These are phyloP conservation scores for Anoplolepis gracilipes DNA, from an alignment of 1,140 invertebrate species.

Conservation along the genomic window DNA sequence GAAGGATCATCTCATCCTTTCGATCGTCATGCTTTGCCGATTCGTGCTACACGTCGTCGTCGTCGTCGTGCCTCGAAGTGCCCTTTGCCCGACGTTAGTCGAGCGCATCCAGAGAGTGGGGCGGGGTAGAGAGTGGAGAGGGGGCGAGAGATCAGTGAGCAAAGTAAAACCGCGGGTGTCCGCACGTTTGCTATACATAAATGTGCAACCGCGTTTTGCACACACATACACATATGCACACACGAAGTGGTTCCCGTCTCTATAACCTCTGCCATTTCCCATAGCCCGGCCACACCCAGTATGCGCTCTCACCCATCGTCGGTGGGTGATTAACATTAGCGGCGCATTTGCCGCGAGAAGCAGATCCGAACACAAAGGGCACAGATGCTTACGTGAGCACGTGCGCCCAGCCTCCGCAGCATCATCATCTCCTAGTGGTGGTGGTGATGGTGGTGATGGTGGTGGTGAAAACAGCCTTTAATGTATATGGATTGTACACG, in stretches of 20 bases:
- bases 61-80: slow-evolving; percentile 51
- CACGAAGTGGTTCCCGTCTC: slow-evolving; percentile 63
- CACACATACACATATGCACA: neutral
- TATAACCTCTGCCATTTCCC: slow-evolving; percentile 79
- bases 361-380: slow-evolving; percentile 66
- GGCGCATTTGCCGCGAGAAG: slow-evolving; percentile 30
- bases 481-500: too few relatives aligned
- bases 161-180: slow-evolving; percentile 49
- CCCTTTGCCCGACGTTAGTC: slow-evolving; percentile 61
- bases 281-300: slow-evolving; percentile 78
- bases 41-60: slow-evolving; percentile 21
- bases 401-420: neutral
- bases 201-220: slow-evolving; percentile 39
- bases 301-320: slow-evolving; percentile 53
- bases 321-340: slow-evolving; percentile 66
- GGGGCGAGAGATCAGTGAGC: slow-evolving; percentile 22
- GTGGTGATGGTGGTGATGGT: too few relatives aligned
- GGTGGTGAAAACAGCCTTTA: neutral
- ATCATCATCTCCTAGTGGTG: neutral
- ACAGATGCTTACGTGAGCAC: slow-evolving; percentile 36
- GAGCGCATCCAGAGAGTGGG: neutral
- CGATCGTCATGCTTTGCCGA: neutral
- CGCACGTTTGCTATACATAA: slow-evolving; percentile 40
- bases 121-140: neutral
- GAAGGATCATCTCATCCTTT: slow-evolving; percentile 52